Evolutionary conservation across 2,888 invertebrate species (phyloP), one percentile per base, ranked within the genome.

Genomic region (Trachelus tabidus): DNA sequence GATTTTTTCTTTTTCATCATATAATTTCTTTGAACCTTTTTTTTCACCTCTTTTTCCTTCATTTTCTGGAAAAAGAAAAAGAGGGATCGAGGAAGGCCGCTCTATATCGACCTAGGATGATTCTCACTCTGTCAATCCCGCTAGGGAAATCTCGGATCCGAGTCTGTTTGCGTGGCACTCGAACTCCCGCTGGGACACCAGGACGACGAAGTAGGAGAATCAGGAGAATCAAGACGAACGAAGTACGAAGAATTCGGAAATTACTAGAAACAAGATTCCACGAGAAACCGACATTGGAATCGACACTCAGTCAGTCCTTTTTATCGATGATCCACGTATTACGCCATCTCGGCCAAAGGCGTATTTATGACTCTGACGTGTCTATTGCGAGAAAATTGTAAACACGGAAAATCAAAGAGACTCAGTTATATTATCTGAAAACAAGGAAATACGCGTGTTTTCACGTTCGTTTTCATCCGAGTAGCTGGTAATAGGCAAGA

Each of bases 81-180:
- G 2, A 9, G 56, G 9, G 9, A 56, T 15, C 6, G 23, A 56
- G 2, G 6, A 23, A 56, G 56, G 9, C 56, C 56, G 1, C 23
- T 56, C 56, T 9, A 56, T 23, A 23, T 56, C 56, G 56, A 23
- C 23, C 23, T 23, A 23, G 56, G 56, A 56, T 56, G 56, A 56
- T 56, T 56, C 56, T 68, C 74, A 56, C 80, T 82, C 79, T 83
- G 83, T 84, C 85, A 83, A 84, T 83, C 85, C 81, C 87, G 85
- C 88, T 83, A 84, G 87, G 88, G 87, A 88, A 88, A 88, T 88
- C 87, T 87, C 84, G 84, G 85, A 87, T 85, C 84, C 83, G 85
- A 83, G 84, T 85, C 83, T 88, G 87, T 88, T 86, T 88, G 85
- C 86, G 83, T 84, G 85, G 81, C 87, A 83, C 84, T 87, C 82